Percentiles rank a stretch among this genome's conserved stretches.
Evolutionary conservation across 2,888 invertebrate species (phyloP).

Genomic region (Pecten maximus): DNA sequence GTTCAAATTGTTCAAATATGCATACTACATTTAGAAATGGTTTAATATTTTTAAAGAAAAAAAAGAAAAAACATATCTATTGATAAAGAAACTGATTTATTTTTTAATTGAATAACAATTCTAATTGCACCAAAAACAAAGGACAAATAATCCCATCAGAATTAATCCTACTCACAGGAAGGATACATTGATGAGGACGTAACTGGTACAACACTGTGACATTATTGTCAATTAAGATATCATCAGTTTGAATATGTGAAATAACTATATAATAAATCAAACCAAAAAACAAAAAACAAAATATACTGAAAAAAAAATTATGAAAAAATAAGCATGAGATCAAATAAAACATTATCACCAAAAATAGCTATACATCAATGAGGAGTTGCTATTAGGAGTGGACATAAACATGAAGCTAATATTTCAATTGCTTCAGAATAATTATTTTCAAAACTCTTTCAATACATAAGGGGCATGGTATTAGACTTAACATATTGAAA

Average conservation of each 20-base stretch:
- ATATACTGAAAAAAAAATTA: too few relatives aligned
- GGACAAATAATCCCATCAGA: background rate
- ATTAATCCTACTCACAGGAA: background rate
- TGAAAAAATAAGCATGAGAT: background rate
- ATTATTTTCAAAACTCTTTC: background rate
- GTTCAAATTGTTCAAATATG: background rate
- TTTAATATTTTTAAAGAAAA: background rate
- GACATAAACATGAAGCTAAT: background rate
- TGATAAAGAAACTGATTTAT: background rate
- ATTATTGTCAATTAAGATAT: background rate
- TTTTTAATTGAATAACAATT: background rate
- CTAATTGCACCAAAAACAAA: background rate
- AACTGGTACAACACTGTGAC: background rate
- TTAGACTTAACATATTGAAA: background rate
- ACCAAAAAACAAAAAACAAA: background rate
- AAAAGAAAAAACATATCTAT: background rate
- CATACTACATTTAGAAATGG: background rate
- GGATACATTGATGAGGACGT: background rate
- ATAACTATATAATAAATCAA: background rate
- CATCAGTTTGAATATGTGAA: background rate
- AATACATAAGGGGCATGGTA: background rate
- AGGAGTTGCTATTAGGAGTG: background rate
- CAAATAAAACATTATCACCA: background rate
- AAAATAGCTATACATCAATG: background rate
- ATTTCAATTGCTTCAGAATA: background rate